Evolutionary conservation across 1,140 invertebrate genomes (phyloP), one percentile per base, ranked within the genome.

Genomic region (Lucilia sericata): DNA sequence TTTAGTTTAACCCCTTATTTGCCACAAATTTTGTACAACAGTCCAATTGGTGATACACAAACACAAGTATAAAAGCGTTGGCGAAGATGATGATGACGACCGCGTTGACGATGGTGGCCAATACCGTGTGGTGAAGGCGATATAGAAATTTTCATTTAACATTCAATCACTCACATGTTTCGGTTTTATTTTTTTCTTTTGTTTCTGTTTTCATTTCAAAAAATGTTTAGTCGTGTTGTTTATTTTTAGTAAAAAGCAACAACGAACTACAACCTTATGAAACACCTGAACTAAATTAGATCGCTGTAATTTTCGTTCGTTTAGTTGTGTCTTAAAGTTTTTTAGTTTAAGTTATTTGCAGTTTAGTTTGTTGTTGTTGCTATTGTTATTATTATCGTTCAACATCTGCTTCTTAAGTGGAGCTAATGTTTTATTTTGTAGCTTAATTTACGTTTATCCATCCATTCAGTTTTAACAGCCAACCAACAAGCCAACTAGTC

Each of bases 201-300:
- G 5, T 49, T 80, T 80, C 49, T 49, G n/a, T n/a, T 55, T 76
- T 76, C 17, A 55, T n/a, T 55, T 12, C 51, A 17, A 55, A 30
- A 30, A 55, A 42, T 42, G 42, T 42, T 42, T 7, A 42, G 42
- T 3, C 51, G 51, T 30, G 21, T 9, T 74, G 10, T 75, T 75
- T 75, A 75, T 75, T 75, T 55, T 76, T 76, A 42, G 42, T 42
- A 14, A n/a, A 76, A 42, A 76, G 42, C 7, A 80, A 47, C n/a
- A 49, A 0, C n/a, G 5, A 2, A 80, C 30, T 12, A 19, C 17
- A 80, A 80, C 76, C 42, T 42, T 80, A 80, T 51, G 76, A 80
- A 80, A 80, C 76, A 80, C 76, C 76, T 80, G 76, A 80, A 80
- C 42, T 80, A 80, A 80, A 80, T 80, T 80, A 80, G 76, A 80